Evolutionary conservation across 2,888 invertebrate species (phyloP).

Genomic region (Timandra comae): DNA sequence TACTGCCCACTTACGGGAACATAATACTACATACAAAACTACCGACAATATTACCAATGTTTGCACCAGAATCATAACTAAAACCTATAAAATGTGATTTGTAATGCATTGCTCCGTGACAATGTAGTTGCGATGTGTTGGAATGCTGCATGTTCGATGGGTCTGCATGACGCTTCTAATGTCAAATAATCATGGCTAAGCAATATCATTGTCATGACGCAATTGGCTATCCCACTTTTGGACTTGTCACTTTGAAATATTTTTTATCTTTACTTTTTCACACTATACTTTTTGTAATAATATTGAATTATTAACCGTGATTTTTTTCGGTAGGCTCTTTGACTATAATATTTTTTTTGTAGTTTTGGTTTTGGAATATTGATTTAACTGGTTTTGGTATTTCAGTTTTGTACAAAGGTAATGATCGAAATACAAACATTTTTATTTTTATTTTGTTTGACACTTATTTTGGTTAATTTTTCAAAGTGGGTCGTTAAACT

Average conservation of each 20-base stretch:
- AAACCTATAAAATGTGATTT: too few species aligned
- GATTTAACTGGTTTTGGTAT: background rate
- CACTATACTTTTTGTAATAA: constrained; percentile 4
- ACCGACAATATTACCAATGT: too few species aligned
- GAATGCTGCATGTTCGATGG: constrained; percentile 71
- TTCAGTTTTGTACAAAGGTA: background rate
- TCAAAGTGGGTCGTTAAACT: constrained; percentile 33
- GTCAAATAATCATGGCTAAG: constrained; percentile 68
- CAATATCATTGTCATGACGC: constrained; percentile 77
- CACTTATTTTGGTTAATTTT: too few species aligned
- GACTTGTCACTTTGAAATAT: constrained; percentile 16
- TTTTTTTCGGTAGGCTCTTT: too few species aligned
- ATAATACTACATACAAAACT: too few species aligned
- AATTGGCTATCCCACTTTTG: constrained; percentile 59
- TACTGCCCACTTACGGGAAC: too few species aligned
- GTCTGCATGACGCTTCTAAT: constrained; percentile 58
- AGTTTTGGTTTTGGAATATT: too few species aligned
- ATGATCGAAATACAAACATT: too few species aligned
- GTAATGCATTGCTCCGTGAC: constrained; percentile 73
- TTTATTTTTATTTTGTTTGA: too few species aligned
- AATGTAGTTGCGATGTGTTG: constrained; percentile 69
- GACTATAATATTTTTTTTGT: too few species aligned
- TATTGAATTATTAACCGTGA: too few species aligned
- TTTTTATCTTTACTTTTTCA: constrained; percentile 6
- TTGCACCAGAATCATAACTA: too few species aligned